Evolutionary conservation across 2,888 invertebrate genomes (phyloP).

Genomic region (Drosophila gaucha): DNA sequence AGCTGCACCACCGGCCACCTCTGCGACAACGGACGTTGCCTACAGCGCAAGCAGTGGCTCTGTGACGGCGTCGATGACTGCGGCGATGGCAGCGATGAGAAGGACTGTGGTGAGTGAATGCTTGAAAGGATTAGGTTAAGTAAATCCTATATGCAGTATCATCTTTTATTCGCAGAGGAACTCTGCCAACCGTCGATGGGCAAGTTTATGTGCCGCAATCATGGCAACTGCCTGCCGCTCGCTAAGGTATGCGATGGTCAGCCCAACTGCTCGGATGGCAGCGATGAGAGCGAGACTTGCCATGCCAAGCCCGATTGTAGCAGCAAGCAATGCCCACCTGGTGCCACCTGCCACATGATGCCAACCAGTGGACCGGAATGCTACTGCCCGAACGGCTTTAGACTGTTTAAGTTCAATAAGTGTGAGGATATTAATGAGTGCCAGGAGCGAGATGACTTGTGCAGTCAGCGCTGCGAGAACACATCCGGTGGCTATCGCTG

Average conservation of each 20-base stretch:
- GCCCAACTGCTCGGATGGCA: slow-evolving; percentile 87
- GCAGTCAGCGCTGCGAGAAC: slow-evolving; percentile 90
- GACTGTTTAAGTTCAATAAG: slow-evolving; percentile 56
- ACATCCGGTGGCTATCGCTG: slow-evolving; percentile 87
- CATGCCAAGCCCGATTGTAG: slow-evolving; percentile 71
- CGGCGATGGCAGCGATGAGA: slow-evolving; percentile 86
- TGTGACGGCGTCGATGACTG: slow-evolving; percentile 87
- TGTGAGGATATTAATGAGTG: slow-evolving; percentile 88
- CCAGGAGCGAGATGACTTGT: slow-evolving; percentile 86
- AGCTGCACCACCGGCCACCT: slow-evolving; percentile 87
- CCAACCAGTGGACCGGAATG: slow-evolving; percentile 86
- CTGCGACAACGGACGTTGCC: slow-evolving; percentile 87
- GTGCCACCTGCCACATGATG: slow-evolving; percentile 84
- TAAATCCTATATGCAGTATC: not conserved
- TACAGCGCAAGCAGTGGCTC: slow-evolving; percentile 85
- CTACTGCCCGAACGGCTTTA: slow-evolving; percentile 86
- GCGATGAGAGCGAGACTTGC: slow-evolving; percentile 87
- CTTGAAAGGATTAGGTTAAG: not conserved
- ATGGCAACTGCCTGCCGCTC: slow-evolving; percentile 86
- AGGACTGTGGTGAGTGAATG: slow-evolving; percentile 85
- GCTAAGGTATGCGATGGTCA: slow-evolving; percentile 86
- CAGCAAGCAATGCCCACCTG: slow-evolving; percentile 77
- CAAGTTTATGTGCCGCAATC: slow-evolving; percentile 86
- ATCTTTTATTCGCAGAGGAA: slow-evolving; percentile 39
- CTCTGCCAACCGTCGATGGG: slow-evolving; percentile 85